These are phyloP conservation scores for Megalops atlanticus DNA, from an alignment of 2,113 vertebrate species.

Conservation along the genomic window DNA sequence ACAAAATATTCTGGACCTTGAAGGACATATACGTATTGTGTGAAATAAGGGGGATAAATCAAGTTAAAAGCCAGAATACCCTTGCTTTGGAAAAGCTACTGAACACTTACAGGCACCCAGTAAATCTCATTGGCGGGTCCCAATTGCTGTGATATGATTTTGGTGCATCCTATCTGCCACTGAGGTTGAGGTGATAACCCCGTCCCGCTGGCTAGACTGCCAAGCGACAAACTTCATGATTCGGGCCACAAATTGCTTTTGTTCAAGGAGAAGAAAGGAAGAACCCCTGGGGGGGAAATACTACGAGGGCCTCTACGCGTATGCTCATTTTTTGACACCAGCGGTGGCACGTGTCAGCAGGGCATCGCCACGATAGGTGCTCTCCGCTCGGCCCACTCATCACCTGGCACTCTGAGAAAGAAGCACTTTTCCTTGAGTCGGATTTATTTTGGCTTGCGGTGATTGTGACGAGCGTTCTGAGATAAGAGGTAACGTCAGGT, in stretches of 20 bases:
- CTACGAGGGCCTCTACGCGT: too few species aligned
- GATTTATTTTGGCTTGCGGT: too few species aligned
- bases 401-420: too few species aligned
- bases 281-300: neutral
- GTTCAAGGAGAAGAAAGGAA: slow-evolving; percentile 42
- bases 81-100: slow-evolving; percentile 53
- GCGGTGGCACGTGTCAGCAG: neutral
- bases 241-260: slow-evolving; percentile 57
- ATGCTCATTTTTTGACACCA: slow-evolving; percentile 8
- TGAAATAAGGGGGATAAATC: slow-evolving; percentile 26
- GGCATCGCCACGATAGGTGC: too few species aligned
- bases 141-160: slow-evolving; percentile 59
- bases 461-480: too few species aligned
- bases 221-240: slow-evolving; percentile 51
- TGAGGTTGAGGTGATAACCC: slow-evolving; percentile 62
- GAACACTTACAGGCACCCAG: slow-evolving; percentile 65
- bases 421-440: too few species aligned
- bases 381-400: too few species aligned
- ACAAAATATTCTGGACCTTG: slow-evolving; percentile 35
- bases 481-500: too few species aligned
- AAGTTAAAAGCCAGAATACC: slow-evolving; percentile 51
- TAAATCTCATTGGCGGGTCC: slow-evolving; percentile 57
- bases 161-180: slow-evolving; percentile 61
- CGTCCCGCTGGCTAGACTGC: slow-evolving; percentile 52
- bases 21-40: neutral